phyloP scores from a whole-genome alignment of 1,140 invertebrate species.

The Drosophila equinoxialis region DNA sequence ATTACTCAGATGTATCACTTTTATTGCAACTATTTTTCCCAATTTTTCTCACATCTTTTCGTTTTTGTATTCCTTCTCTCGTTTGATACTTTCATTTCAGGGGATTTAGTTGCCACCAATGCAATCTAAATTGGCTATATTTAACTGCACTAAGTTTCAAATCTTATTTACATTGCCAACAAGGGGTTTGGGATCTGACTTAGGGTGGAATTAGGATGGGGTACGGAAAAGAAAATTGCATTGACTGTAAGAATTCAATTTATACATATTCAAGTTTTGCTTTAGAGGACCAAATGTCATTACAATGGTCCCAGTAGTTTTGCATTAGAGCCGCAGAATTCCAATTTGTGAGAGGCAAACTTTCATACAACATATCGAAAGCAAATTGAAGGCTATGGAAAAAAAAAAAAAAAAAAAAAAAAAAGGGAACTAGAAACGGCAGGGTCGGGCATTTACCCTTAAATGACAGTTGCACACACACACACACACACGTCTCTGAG shows the following conservation, averaged over 20 bases:
- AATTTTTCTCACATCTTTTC: background rate
- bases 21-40: slow-evolving; percentile 7
- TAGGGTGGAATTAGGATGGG: background rate
- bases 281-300: slow-evolving; percentile 30
- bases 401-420: no score
- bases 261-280: slow-evolving; percentile 7
- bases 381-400: slow-evolving; percentile 13
- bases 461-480: background rate
- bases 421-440: background rate
- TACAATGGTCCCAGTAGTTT: slow-evolving; percentile 46
- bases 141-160: background rate
- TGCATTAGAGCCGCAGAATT: slow-evolving; percentile 48
- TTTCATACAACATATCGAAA: background rate
- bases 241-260: slow-evolving; percentile 6
- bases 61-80: background rate
- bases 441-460: background rate
- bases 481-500: background rate
- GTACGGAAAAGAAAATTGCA: background rate
- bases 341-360: slow-evolving; percentile 36
- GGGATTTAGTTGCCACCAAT: slow-evolving; percentile 3
- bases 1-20: slow-evolving; percentile 12
- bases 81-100: background rate
- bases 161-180: background rate
- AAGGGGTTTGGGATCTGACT: no score
- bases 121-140: slow-evolving; percentile 8